phyloP scores from a whole-genome alignment of 2,113 vertebrate genomes.

The Siphamia tubifer region DNA sequence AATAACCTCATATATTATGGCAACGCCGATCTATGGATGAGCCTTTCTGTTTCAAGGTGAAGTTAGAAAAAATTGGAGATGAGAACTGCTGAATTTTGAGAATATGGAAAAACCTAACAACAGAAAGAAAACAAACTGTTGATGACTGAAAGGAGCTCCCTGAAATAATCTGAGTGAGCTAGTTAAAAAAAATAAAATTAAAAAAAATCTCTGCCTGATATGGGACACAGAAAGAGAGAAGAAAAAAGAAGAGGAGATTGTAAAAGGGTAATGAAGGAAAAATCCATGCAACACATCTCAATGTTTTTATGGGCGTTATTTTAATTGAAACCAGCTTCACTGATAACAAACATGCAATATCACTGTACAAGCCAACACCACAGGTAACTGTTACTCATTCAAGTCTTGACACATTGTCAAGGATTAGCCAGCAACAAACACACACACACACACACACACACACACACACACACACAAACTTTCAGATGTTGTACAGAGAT shows the following conservation, averaged over 20 bases:
- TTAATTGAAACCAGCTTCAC: conserved; percentile 90
- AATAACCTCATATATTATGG: conserved; percentile 60
- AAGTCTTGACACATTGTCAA: conserved; percentile 86
- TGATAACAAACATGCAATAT: conserved; percentile 97
- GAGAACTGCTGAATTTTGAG: conserved; percentile 39
- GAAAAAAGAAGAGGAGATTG: conserved; percentile 3
- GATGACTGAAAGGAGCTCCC: conserved; percentile 42
- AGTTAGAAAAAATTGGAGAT: conserved; percentile 41
- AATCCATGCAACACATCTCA: conserved; percentile 71
- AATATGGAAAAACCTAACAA: conserved; percentile 43
- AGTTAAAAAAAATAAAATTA: conserved; percentile 1
- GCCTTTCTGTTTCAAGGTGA: conserved; percentile 26
- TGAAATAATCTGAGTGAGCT: conserved; percentile 16
- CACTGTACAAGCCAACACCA: conserved; percentile 95
- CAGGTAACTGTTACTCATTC: conserved; percentile 90
- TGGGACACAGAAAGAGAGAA: conserved; percentile 36
- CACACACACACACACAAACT: conserved; percentile 27
- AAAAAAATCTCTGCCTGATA: conserved; percentile 23
- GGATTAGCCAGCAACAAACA: conserved; percentile 80
- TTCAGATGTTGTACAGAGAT: conserved; percentile 59
- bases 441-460: conserved; percentile 20
- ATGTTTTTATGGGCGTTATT: conserved; percentile 70
- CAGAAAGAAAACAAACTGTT: conserved; percentile 35
- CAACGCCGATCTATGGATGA: conserved; percentile 14
- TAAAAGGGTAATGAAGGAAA: conserved; percentile 51